Evolutionary conservation across 2,797 vertebrate species (phyloP), one percentile per base, ranked within the genome.

Genomic region (Poeciliopsis turneri): DNA sequence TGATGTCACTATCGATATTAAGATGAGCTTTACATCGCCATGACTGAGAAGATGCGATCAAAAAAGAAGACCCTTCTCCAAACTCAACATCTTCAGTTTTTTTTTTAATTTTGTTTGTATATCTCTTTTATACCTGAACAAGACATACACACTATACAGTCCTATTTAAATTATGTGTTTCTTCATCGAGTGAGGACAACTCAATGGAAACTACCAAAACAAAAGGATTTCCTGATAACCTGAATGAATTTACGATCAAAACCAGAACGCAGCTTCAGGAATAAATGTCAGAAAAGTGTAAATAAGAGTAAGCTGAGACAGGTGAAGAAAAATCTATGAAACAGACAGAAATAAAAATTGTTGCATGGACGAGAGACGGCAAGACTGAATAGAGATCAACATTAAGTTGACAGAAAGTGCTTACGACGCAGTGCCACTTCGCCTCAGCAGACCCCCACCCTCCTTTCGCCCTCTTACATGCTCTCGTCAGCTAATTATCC

Each of bases 401-500:
- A 87, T 81, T 77, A 90, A 93, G 90, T 92, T 95, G 94, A 95
- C 90, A 93, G 92, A 93, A 95, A 95, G 92, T 87, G 93, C 93
- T 95, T 95, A 95, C 89, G 91, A 95, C 86, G 92, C 94, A 93
- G 89, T 94, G 93, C 92, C 93, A 94, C 92, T 92, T 94, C 89
- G 87, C 87, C 90, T 92, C 90, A 88, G 76, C 88, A 72, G 55
- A 68, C 82, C 82, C 82, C 77, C 53, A 57, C 39, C 79, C 79
- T 39, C 71, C 2, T 11, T 12, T 30, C 47, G 83, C 88, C 85
- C 89, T 88, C 92, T 80, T 86, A 83, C 92, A 89, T 93, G 93
- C 93, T 92, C 93, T 95, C 92, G 92, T 96, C 94, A 95, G 95
- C 95, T 96, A 96, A 96, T 96, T 96, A 96, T 96, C 92, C 94